Evolutionary conservation across 2,113 vertebrate species (phyloP).

Genomic region (Stigmatopora argus): DNA sequence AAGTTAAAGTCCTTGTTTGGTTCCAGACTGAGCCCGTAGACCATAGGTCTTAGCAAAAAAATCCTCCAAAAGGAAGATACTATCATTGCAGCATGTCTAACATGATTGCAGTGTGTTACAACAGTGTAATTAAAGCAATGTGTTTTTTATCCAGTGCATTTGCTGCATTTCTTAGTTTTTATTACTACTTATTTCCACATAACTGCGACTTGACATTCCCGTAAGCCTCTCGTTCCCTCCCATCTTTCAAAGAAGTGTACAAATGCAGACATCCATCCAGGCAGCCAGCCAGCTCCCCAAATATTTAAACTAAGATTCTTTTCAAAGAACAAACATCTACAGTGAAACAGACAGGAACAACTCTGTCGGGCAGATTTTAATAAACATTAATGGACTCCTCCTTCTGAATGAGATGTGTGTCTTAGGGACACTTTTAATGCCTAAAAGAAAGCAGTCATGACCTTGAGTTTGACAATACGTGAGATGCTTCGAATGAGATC

Average conservation of each 20-base stretch:
- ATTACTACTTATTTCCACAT: neutral
- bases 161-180: neutral
- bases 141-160: neutral
- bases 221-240: neutral
- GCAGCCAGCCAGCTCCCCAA: slow-evolving; percentile 50
- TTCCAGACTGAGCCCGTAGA: slow-evolving; percentile 29
- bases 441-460: neutral
- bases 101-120: neutral
- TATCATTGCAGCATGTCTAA: neutral
- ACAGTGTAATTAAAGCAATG: neutral
- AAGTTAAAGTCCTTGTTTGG: slow-evolving; percentile 17
- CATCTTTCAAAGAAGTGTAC: slow-evolving; percentile 8
- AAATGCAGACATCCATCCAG: slow-evolving; percentile 29
- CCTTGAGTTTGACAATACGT: neutral
- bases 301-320: slow-evolving; percentile 58
- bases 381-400: neutral
- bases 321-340: slow-evolving; percentile 35
- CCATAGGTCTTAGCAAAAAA: slow-evolving; percentile 30
- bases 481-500: neutral
- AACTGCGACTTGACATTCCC: slow-evolving; percentile 7
- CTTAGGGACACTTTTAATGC: neutral
- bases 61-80: neutral
- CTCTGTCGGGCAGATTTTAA: neutral
- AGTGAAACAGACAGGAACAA: slow-evolving; percentile 7
- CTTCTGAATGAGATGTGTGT: neutral